Evolutionary conservation across 2,888 invertebrate genomes (phyloP).

Genomic region (Mesopsocus fuscifrons): DNA sequence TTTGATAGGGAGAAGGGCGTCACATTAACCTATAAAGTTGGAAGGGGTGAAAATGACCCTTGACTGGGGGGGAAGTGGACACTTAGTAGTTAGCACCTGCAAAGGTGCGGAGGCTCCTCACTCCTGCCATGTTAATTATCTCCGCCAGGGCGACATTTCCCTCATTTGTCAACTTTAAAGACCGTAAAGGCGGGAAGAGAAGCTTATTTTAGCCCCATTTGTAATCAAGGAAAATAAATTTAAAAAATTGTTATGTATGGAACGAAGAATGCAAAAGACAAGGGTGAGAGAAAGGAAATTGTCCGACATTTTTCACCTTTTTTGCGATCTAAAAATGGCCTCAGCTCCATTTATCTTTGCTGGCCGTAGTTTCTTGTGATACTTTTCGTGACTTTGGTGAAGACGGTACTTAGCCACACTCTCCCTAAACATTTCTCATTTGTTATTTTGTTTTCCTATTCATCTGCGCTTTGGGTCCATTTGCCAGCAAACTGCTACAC

Average conservation of each 20-base stretch:
- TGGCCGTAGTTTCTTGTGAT: not conserved
- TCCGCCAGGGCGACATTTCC: no score
- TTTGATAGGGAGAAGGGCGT: no score
- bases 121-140: no score
- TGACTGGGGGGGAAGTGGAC: no score
- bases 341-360: constrained; percentile 1
- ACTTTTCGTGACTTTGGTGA: constrained; percentile 3
- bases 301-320: constrained; percentile 4
- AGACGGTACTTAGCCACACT: not conserved
- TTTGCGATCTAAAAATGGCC: not conserved
- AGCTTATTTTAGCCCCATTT: not conserved
- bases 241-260: constrained; percentile 5
- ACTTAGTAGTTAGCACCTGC: no score
- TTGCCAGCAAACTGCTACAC: no score
- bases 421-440: not conserved
- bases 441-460: not conserved
- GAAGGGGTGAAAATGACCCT: no score
- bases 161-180: no score
- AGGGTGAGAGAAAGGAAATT: not conserved
- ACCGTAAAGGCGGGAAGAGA: not conserved
- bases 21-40: no score
- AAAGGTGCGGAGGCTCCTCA: no score
- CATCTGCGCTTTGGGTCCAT: no score
- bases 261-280: constrained; percentile 1
- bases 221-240: constrained; percentile 1